These are phyloP conservation scores for Garra rufa DNA, from an alignment of 2,113 vertebrate species.

Conservation along the genomic window DNA sequence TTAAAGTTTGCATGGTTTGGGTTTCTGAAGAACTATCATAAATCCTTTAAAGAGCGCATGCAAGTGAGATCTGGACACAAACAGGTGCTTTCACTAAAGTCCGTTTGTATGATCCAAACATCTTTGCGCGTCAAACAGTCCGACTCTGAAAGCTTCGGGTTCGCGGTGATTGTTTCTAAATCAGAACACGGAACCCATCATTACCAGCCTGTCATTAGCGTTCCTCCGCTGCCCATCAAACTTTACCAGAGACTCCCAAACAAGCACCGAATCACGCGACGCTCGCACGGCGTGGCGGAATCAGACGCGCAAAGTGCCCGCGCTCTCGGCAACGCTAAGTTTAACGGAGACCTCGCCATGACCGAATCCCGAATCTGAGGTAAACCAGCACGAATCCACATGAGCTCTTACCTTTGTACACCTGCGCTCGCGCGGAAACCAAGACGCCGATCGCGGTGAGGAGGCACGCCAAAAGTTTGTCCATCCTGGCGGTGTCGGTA, in stretches of 20 bases:
- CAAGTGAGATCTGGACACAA: neutral
- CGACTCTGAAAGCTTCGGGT: neutral
- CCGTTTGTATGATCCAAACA: neutral
- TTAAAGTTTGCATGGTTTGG: too few relatives aligned
- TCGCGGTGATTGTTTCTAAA: conserved; percentile 49
- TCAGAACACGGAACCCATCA: conserved; percentile 36
- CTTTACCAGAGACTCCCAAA: neutral
- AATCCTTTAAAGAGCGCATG: too few relatives aligned
- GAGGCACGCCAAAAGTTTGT: conserved; percentile 78
- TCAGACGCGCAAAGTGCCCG: neutral
- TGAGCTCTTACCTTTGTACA: conserved; percentile 78
- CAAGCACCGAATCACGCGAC: neutral
- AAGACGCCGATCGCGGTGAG: conserved; percentile 73
- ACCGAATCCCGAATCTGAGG: neutral
- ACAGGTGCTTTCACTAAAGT: conserved; percentile 12
- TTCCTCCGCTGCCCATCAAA: conserved; percentile 5
- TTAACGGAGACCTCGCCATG: neutral
- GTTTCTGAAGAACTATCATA: neutral
- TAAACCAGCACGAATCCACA: neutral
- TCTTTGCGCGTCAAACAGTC: neutral
- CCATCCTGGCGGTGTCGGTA: conserved; percentile 72
- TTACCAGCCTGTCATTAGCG: conserved; percentile 40
- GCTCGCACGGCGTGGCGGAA: neutral
- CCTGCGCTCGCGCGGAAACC: conserved; percentile 74
- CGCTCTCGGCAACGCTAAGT: neutral